Evolutionary conservation across 2,113 vertebrate species (phyloP).

Genomic region (Pristiophorus japonicus): DNA sequence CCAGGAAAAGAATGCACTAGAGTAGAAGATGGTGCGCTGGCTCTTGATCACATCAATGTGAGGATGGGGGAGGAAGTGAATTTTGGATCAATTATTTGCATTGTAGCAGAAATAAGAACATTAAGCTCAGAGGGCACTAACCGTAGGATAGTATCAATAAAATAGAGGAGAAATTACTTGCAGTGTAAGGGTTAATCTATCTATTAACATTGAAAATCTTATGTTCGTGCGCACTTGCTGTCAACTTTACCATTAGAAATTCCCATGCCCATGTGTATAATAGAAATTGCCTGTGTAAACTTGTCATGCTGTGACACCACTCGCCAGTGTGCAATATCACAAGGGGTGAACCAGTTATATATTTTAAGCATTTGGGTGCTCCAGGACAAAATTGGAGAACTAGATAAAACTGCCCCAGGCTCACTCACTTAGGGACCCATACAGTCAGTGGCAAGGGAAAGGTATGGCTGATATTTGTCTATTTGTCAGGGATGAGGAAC

Average conservation of each 20-base stretch:
- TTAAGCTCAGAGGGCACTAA: background rate
- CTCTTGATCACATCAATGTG: background rate
- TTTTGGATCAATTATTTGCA: background rate
- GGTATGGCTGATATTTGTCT: too few species aligned
- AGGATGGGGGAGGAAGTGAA: too few species aligned
- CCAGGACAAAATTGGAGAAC: background rate
- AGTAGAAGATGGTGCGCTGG: background rate
- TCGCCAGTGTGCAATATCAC: too few species aligned
- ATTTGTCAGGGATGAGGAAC: too few species aligned
- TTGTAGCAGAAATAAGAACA: background rate
- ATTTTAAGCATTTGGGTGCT: background rate
- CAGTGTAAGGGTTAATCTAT: background rate
- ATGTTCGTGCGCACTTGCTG: background rate
- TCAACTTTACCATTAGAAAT: background rate
- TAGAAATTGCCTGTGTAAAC: background rate
- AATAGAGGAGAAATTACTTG: too few species aligned
- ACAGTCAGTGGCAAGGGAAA: too few species aligned
- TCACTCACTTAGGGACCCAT: background rate
- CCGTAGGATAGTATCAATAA: background rate
- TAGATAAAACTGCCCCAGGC: background rate
- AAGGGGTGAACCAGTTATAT: background rate
- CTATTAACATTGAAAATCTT: background rate
- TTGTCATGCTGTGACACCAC: background rate
- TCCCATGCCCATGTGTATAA: background rate
- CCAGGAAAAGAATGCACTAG: background rate